Evolutionary conservation across 2,113 vertebrate species (phyloP).

Genomic region (Antechinus stuartii): DNA sequence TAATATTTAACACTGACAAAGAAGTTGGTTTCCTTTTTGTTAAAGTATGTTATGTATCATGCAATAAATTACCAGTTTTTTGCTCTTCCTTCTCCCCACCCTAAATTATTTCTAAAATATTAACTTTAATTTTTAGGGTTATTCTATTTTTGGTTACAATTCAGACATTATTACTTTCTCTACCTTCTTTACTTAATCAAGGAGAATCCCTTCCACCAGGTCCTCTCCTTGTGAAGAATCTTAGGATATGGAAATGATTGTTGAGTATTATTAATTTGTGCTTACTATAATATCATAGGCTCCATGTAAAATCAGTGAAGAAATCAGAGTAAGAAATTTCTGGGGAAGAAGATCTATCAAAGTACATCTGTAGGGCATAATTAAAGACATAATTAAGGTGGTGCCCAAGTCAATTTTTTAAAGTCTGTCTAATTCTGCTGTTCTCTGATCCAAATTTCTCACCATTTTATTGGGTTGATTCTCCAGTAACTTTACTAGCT

Average conservation of each 20-base stretch:
- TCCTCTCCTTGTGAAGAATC: background rate
- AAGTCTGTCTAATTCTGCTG: background rate
- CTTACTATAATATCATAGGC: background rate
- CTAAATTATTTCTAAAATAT: too few relatives aligned
- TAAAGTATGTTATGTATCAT: too few relatives aligned
- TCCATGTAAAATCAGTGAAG: background rate
- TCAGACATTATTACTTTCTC: background rate
- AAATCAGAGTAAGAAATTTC: background rate
- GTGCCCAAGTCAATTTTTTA: background rate
- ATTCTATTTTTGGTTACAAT: background rate
- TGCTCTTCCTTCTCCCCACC: too few relatives aligned
- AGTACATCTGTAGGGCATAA: background rate
- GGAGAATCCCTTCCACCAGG: background rate
- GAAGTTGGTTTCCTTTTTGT: too few relatives aligned
- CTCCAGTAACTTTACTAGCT: background rate
- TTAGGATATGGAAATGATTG: background rate
- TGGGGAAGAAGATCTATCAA: background rate
- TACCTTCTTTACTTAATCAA: background rate
- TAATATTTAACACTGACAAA: background rate
- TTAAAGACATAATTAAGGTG: background rate
- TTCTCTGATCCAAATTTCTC: conserved; percentile 3
- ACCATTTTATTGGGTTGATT: background rate
- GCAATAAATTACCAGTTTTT: too few relatives aligned
- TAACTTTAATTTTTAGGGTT: background rate
- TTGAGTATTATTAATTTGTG: background rate